Base-by-base conservation (phyloP, 2,113 vertebrate genomes). In the Numenius arquata region DNA sequence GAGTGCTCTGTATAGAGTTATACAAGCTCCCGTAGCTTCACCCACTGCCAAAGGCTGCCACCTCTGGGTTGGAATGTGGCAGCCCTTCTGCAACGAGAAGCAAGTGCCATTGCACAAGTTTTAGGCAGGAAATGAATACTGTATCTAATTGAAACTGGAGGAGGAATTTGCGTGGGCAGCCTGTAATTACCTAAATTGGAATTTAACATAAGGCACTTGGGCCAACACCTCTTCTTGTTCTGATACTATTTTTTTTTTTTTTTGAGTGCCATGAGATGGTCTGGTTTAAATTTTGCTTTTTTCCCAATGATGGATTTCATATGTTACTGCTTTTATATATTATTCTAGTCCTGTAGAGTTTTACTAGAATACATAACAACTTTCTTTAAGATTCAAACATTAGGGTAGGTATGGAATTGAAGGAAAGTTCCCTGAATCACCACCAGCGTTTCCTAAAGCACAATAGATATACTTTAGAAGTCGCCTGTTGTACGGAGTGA, bases 111-210 rank as follows among this genome's bases (percentile, higher is more conserved):
- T 73, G 48, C 52, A 6, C 19, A 38, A 10, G 59, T 21, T 23
- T 14, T 22, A 20, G 88, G 91, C 93, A 97, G 96, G 97, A 96
- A 97, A 68, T 86, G 90, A 88, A 34, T 45, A 0, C 38, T 78
- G 45, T 13, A 45, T 3, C 88, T 76, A 38, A 18, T 92, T 93
- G 91, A 85, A 95, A 82, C 95, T 3, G 21, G 14, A 55, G 85
- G 19, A 89, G 80, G 87, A 94, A 93, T 93, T 66, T 93, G 89
- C 3, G 88, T 90, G 11, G 84, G 88, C 84, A 75, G 71, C 4
- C 55, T 78, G 74, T 72, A 91, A 95, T 95, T 94, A 84, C 80
- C 83, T 66, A 8, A 77, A 36, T 30, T 81, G 88, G 86, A 91
- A 86, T 96, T 85, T 23, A 67, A 77, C 68, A 20, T 79, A 27